Evolutionary conservation across 2,797 vertebrate species (phyloP).

Genomic region (Lepidocolaptes lacrymiger): DNA sequence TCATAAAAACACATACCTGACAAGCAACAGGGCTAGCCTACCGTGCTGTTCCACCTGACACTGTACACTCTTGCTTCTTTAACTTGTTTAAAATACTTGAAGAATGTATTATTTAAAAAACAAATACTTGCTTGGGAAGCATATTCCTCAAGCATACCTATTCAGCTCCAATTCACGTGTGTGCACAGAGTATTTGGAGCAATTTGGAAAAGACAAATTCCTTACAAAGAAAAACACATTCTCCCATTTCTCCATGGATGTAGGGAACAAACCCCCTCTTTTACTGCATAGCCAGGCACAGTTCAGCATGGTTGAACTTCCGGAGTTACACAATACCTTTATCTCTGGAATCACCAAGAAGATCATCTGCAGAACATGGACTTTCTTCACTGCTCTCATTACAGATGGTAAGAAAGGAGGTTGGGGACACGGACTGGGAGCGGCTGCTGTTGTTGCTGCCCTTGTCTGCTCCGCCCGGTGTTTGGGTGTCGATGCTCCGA

Average conservation of each 20-base stretch:
- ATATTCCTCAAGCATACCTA: not conserved
- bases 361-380: slow-evolving; percentile 86
- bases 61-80: not conserved
- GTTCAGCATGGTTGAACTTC: not conserved
- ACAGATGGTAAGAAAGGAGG: slow-evolving; percentile 91
- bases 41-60: not conserved
- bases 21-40: not conserved
- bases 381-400: slow-evolving; percentile 89
- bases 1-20: not conserved
- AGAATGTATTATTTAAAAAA: not conserved
- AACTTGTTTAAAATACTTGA: not conserved
- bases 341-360: slow-evolving; percentile 84
- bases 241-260: not conserved
- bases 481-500: slow-evolving; percentile 96
- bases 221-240: not conserved
- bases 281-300: rapidly evolving
- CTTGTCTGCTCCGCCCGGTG: slow-evolving; percentile 89
- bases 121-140: not conserved
- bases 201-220: not conserved
- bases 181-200: not conserved
- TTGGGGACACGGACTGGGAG: slow-evolving; percentile 93
- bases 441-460: slow-evolving; percentile 96
- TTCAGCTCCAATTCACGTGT: not conserved
- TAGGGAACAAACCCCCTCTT: not conserved
- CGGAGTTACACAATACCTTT: slow-evolving; percentile 81